These are phyloP conservation scores for Micrasema longulum DNA, from an alignment of 1,140 invertebrate species.

Conservation along the genomic window DNA sequence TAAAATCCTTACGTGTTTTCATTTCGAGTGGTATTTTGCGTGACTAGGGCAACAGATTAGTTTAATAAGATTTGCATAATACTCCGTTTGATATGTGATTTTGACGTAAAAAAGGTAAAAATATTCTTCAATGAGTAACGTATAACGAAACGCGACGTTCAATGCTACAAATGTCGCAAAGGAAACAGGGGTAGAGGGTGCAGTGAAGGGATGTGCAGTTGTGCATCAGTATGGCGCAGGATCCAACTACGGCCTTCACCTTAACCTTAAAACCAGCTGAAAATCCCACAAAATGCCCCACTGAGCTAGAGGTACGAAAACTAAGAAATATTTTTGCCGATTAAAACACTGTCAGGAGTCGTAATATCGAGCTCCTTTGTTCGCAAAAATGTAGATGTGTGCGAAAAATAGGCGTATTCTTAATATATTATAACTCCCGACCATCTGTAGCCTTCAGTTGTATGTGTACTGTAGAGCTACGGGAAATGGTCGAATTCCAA, in stretches of 20 bases:
- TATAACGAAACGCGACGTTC: background rate
- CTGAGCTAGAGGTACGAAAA: background rate
- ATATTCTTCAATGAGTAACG: slow-evolving; percentile 2
- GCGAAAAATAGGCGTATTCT: slow-evolving; percentile 35
- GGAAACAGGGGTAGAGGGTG: slow-evolving; percentile 2
- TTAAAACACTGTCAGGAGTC: background rate
- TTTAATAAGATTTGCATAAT: too few relatives aligned
- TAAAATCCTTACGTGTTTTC: too few relatives aligned
- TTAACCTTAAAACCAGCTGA: slow-evolving; percentile 29
- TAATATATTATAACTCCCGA: background rate
- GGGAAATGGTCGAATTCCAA: background rate
- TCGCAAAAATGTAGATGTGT: slow-evolving; percentile 20
- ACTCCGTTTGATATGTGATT: too few relatives aligned
- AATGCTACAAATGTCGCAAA: slow-evolving; percentile 28
- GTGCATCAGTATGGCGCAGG: slow-evolving; percentile 35
- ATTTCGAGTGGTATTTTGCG: too few relatives aligned
- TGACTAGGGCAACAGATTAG: too few relatives aligned
- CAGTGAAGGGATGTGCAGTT: background rate
- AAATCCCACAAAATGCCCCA: slow-evolving; percentile 10
- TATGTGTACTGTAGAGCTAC: slow-evolving; percentile 7
- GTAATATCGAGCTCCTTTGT: slow-evolving; percentile 37
- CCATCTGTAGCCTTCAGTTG: slow-evolving; percentile 16
- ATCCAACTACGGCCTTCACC: slow-evolving; percentile 37
- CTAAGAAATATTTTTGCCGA: too few relatives aligned
- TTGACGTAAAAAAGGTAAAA: slow-evolving; percentile 2